These are phyloP conservation scores for Eucera pruinosa DNA, from an alignment of 2,888 invertebrate genomes.

Conservation along the genomic window DNA sequence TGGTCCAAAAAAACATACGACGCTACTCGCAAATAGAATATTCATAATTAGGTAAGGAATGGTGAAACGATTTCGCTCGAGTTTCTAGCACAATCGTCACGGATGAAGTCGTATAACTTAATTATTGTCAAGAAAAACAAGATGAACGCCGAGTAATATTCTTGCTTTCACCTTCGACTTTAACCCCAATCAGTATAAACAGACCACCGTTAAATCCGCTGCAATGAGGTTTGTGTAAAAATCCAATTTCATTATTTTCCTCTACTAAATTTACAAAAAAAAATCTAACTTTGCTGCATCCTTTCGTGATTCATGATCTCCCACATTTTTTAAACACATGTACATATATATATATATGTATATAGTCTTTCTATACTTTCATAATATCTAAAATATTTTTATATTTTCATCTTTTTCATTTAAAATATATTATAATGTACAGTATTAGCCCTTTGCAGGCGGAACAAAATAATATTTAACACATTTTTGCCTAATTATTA, in stretches of 20 bases:
- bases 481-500: no score
- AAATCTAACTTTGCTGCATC: not conserved
- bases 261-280: not conserved
- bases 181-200: constrained; percentile 17
- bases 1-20: no score
- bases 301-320: no score
- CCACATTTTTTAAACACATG: no score
- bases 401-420: no score
- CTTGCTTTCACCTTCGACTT: constrained; percentile 30
- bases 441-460: no score
- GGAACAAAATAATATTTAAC: no score
- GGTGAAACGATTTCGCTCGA: constrained; percentile 15
- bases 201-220: not conserved
- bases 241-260: not conserved
- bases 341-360: no score
- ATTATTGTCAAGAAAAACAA: constrained; percentile 10
- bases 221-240: not conserved
- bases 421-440: no score
- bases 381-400: no score
- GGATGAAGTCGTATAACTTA: constrained; percentile 29
- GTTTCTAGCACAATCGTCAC: constrained; percentile 33
- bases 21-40: not conserved
- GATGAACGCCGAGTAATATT: constrained; percentile 19
- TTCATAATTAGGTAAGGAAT: constrained; percentile 8
- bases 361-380: no score